A percentile compares a stretch with the other conserved stretches of the same genome.
Conservation (phyloP, 1,140 invertebrate species). For the Chelonus insularis region DNA sequence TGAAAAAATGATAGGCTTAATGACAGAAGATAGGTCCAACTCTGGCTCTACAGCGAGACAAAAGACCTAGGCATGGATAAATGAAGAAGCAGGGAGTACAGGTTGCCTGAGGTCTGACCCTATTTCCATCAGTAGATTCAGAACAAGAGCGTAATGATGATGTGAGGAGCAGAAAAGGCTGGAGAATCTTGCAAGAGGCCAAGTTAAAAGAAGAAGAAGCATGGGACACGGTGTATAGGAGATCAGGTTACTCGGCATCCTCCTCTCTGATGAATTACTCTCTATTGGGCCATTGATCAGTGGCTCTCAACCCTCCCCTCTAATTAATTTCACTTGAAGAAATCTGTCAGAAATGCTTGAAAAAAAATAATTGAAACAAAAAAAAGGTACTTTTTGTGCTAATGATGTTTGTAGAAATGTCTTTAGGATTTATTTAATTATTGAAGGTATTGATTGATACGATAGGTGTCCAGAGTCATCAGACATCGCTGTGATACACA, state of each 20-base stretch:
- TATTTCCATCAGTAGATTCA: conserved; percentile 44
- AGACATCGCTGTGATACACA: conserved; percentile 40
- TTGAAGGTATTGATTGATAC: conserved; percentile 1
- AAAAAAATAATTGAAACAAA: too few species aligned
- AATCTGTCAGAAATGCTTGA: neutral
- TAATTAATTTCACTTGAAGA: conserved; percentile 3
- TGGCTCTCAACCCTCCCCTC: conserved; percentile 44
- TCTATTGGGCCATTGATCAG: conserved; percentile 47
- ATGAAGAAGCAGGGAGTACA: conserved; percentile 47
- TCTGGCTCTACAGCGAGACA: conserved; percentile 35
- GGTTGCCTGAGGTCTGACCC: conserved; percentile 39
- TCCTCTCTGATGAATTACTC: conserved; percentile 55
- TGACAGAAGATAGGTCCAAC: too few species aligned
- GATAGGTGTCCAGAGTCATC: neutral
- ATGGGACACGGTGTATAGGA: conserved; percentile 38
- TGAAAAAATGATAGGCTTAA: neutral
- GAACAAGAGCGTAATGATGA: conserved; percentile 29
- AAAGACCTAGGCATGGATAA: conserved; percentile 46
- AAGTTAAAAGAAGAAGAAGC: conserved; percentile 18
- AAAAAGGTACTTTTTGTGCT: too few species aligned
- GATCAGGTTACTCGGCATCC: conserved; percentile 56
- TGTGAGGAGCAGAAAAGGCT: neutral
- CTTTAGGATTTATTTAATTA: neutral
- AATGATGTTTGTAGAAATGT: neutral
- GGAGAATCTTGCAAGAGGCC: neutral